A percentile compares a stretch with the other conserved stretches of the same genome.
Conservation (phyloP, 1,140 invertebrate genomes). For the roundworm (Caenorhabditis elegans) region DNA sequence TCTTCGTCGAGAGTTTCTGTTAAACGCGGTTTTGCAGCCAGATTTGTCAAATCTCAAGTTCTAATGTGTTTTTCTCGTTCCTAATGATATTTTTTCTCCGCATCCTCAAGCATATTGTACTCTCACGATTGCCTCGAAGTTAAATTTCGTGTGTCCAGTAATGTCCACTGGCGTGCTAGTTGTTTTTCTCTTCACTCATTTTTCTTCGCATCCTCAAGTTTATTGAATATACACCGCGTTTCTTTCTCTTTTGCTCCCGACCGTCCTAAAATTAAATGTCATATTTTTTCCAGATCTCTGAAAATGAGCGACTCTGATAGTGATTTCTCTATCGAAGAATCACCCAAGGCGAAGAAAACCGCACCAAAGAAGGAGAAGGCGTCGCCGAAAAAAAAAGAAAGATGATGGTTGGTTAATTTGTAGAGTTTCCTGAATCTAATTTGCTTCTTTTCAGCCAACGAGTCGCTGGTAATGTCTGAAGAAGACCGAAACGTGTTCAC, state of each 20-base stretch:
- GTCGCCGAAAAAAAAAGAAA: constrained; percentile 17
- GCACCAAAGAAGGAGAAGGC: neutral
- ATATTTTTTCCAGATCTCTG: neutral
- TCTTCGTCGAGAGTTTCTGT: no score
- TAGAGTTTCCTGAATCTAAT: neutral
- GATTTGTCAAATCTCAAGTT: no score
- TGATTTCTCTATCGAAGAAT: constrained; percentile 12
- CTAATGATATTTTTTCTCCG: no score
- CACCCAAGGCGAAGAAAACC: constrained; percentile 19
- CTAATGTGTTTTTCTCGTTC: no score
- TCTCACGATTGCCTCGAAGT: neutral
- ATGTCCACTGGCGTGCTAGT: neutral
- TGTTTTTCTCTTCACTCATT: neutral
- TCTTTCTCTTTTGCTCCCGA: no score
- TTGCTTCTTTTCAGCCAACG: neutral
- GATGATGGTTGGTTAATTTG: neutral
- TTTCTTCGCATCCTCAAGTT: no score
- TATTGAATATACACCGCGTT: no score
- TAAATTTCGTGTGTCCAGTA: neutral
- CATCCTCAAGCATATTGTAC: no score
- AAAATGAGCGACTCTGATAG: constrained; percentile 31
- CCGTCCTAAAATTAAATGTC: no score
- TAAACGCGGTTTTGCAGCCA: no score
- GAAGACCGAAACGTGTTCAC: constrained; percentile 47
- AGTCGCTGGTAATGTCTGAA: constrained; percentile 21